Conservation (phyloP, 1,140 invertebrate species). For the Harlomillsia oculata region DNA sequence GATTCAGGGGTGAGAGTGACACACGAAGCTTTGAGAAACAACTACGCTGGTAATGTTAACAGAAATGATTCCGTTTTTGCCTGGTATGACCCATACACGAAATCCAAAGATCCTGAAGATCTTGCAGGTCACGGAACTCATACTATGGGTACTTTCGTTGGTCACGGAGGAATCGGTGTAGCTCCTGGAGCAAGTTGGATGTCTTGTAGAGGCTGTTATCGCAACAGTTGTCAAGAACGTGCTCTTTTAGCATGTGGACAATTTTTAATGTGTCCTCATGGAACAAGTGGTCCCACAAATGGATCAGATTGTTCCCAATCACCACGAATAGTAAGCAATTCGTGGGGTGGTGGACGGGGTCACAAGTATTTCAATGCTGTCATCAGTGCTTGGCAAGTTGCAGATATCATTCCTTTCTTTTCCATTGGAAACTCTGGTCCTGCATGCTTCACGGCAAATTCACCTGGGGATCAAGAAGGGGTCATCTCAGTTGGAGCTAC, state of each 20-base stretch:
- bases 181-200: background rate
- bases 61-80: too few relatives aligned
- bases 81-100: background rate
- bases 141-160: background rate
- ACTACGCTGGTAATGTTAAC: background rate
- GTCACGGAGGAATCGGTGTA: background rate
- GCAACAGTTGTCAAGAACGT: background rate
- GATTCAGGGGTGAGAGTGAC: background rate
- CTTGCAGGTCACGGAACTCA: background rate
- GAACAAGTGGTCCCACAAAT: background rate
- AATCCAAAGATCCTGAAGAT: background rate
- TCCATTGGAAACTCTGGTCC: slow-evolving; percentile 8
- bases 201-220: background rate
- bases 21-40: background rate
- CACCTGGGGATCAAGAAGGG: slow-evolving; percentile 14
- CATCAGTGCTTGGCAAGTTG: slow-evolving; percentile 4
- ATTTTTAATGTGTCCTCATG: background rate
- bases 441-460: slow-evolving; percentile 4
- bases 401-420: slow-evolving; percentile 9
- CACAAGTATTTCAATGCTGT: background rate
- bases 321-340: background rate
- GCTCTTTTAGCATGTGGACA: background rate
- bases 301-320: background rate
- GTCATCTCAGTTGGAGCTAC: slow-evolving; percentile 15
- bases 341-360: slow-evolving; percentile 2